Evolutionary conservation across 1,140 invertebrate species (phyloP), one percentile per base, ranked within the genome.

Genomic region (Drosophila grimshawi): DNA sequence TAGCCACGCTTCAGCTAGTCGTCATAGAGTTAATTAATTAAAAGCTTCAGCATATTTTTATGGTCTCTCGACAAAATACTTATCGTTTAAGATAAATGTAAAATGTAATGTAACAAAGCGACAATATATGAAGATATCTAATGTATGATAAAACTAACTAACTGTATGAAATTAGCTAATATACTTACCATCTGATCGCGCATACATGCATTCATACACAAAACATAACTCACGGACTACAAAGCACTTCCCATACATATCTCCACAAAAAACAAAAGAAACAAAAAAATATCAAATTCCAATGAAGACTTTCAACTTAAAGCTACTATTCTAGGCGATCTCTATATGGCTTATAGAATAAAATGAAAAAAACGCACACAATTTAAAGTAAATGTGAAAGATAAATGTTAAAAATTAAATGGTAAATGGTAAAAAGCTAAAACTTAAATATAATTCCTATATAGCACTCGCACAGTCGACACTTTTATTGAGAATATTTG

Each of bases 81-180:
- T 80, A 69, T 51, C 27, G 60, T 67, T 61, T 85, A 88, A 80
- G 77, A 71, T 80, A 39, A 71, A 71, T 89, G 83, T 86, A 86
- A 88, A 88, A 77, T 86, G 81, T 86, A 86, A 86, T 86, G 81
- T 86, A 88, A 86, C 76, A 82, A 82, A 86, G 65, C 76, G 83
- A 86, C 81, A 86, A 86, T 86, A 86, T 86, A 86, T 86, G 69
- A 86, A 78, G 69, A 78, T 78, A 86, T 86, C 66, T 76, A 78
- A 69, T 86, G 82, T 86, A 86, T 72, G 52, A 86, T 86, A 86
- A 77, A 35, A 75, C 39, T 63, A 55, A 75, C 52, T 35, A 49
- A 52, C 43, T 70, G 33, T 67, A 67, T 32, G 35, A 59, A 59
- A 65, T 43, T 64, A 63, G 68, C 60, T 45, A 72, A 73, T 67